Conservation (phyloP, 2,113 vertebrate genomes). For the Tinamus guttatus region DNA sequence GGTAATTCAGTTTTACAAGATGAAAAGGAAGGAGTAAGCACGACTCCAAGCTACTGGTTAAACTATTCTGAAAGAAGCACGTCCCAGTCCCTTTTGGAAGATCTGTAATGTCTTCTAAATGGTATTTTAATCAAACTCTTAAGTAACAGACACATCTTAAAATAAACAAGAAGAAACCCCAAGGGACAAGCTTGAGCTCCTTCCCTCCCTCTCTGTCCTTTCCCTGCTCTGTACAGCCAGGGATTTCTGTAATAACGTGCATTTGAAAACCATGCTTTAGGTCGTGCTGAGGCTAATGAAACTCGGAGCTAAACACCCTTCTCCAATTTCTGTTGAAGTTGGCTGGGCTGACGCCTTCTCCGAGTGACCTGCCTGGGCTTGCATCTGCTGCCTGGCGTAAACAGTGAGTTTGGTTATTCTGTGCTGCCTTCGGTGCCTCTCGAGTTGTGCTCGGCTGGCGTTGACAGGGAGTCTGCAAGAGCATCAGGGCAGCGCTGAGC, state of each 20-base stretch:
- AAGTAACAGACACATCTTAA: background rate
- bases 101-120: background rate
- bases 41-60: background rate
- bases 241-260: slow-evolving; percentile 47
- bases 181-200: background rate
- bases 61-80: background rate
- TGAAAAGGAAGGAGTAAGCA: background rate
- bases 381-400: background rate
- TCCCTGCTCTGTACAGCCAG: background rate
- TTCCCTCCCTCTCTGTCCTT: background rate
- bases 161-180: background rate
- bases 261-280: slow-evolving; percentile 72
- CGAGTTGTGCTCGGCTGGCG: slow-evolving; percentile 4
- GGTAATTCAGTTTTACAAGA: background rate
- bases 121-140: background rate
- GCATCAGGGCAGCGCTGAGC: background rate
- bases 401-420: slow-evolving; percentile 13
- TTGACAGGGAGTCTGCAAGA: background rate
- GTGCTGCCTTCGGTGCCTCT: background rate
- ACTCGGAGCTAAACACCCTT: slow-evolving; percentile 66
- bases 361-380: slow-evolving; percentile 44
- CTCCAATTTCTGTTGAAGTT: slow-evolving; percentile 47
- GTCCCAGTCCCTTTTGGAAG: background rate
- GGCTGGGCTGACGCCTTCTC: background rate
- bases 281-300: slow-evolving; percentile 76